Percentiles rank a stretch among this genome's conserved stretches.
Evolutionary conservation across 2,113 vertebrate species (phyloP).

Genomic region (Toxotes chatareus): DNA sequence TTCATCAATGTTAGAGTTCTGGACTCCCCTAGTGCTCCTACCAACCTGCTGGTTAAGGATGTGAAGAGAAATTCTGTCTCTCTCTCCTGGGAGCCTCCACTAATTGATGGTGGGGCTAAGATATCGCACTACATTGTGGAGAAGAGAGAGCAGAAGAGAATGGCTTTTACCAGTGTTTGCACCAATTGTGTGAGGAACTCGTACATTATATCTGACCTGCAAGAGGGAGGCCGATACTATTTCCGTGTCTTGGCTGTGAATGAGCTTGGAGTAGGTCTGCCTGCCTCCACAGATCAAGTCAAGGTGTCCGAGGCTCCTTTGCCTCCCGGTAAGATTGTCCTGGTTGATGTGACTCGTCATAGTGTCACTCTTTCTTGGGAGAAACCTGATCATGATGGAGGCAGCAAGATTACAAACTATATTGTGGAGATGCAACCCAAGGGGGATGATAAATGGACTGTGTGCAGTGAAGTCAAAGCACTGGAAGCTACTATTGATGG

Average conservation of each 20-base stretch:
- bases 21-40: constrained; percentile 95
- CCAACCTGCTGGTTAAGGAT: constrained; percentile 92
- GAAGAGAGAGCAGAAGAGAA: constrained; percentile 96
- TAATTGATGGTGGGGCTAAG: constrained; percentile 97
- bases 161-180: constrained; percentile 94
- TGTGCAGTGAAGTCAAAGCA: constrained; percentile 93
- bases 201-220: constrained; percentile 91
- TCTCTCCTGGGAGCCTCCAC: constrained; percentile 94
- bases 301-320: constrained; percentile 94
- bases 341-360: constrained; percentile 93
- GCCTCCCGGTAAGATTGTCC: constrained; percentile 91
- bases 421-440: constrained; percentile 96
- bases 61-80: constrained; percentile 92
- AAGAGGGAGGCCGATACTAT: constrained; percentile 92
- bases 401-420: constrained; percentile 97
- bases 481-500: constrained; percentile 92
- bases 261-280: constrained; percentile 94
- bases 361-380: constrained; percentile 95
- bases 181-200: constrained; percentile 94
- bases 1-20: constrained; percentile 98
- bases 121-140: constrained; percentile 98
- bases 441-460: constrained; percentile 95
- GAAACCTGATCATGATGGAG: constrained; percentile 97
- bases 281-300: constrained; percentile 90
- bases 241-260: constrained; percentile 97